Percentiles rank a stretch among this genome's conserved stretches.
Conservation (phyloP, 2,888 invertebrate genomes). For the Nipponacmea schrenckii region DNA sequence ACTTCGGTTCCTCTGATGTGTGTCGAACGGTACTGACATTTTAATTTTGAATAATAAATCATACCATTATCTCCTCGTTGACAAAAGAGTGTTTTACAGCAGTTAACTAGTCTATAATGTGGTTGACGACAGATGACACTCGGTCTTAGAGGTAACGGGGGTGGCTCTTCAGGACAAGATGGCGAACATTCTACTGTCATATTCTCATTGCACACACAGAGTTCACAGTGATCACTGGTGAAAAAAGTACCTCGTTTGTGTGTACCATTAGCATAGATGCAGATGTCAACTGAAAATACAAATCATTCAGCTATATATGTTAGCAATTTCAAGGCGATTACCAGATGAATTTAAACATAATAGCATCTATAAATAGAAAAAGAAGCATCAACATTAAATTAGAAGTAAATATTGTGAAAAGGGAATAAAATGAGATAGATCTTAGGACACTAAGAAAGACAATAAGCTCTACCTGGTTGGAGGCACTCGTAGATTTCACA, state of each 20-base stretch:
- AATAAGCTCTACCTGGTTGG: slow-evolving; percentile 15
- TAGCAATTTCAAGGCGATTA: no score
- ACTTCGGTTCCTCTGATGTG: no score
- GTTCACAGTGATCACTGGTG: slow-evolving; percentile 32
- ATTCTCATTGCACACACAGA: slow-evolving; percentile 37
- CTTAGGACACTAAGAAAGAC: no score
- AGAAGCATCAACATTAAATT: no score
- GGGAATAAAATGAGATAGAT: no score
- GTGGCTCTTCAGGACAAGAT: slow-evolving; percentile 22
- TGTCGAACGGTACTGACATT: no score
- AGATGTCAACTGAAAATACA: slow-evolving; percentile 22
- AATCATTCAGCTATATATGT: background rate
- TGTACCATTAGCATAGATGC: slow-evolving; percentile 31
- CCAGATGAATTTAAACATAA: no score
- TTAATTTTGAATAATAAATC: no score
- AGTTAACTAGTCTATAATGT: slow-evolving; percentile 29
- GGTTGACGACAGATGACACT: slow-evolving; percentile 32
- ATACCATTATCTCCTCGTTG: slow-evolving; percentile 5
- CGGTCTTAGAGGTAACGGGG: slow-evolving; percentile 20
- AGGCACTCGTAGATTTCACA: slow-evolving; percentile 25
- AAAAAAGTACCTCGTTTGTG: slow-evolving; percentile 32
- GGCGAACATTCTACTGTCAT: slow-evolving; percentile 29
- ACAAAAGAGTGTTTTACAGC: slow-evolving; percentile 34
- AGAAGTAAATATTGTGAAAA: no score
- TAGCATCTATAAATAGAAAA: no score